These are phyloP conservation scores for Campoletis raptor DNA, from an alignment of 2,888 invertebrate species.

Conservation along the genomic window DNA sequence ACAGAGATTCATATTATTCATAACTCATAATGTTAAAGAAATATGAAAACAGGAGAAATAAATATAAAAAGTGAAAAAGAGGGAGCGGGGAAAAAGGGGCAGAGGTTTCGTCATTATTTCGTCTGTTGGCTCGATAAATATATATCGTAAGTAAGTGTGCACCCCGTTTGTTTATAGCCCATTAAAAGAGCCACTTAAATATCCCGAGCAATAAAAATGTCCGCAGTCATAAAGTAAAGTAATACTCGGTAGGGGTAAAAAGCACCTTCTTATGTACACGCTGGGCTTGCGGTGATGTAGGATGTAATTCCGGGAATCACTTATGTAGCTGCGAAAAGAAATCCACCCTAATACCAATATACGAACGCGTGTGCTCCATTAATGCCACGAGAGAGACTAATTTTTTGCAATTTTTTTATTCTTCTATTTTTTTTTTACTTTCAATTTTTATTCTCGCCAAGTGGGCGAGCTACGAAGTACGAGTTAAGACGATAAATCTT, in stretches of 20 bases:
- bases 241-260: conserved; percentile 53
- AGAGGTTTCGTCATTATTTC: conserved; percentile 58
- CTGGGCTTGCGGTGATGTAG: conserved; percentile 47
- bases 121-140: conserved; percentile 56
- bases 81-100: conserved; percentile 7
- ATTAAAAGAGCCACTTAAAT: conserved; percentile 64
- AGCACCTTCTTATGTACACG: conserved; percentile 23
- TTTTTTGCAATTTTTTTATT: conserved; percentile 33
- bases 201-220: conserved; percentile 67
- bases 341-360: conserved; percentile 50
- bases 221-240: conserved; percentile 70
- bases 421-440: conserved; percentile 35
- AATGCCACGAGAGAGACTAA: conserved; percentile 50
- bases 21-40: background rate
- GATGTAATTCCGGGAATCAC: conserved; percentile 66
- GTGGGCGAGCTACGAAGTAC: conserved; percentile 37
- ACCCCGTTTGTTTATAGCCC: conserved; percentile 64
- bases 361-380: conserved; percentile 15
- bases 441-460: background rate
- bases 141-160: conserved; percentile 61
- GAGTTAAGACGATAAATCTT: conserved; percentile 50
- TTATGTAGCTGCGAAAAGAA: conserved; percentile 65
- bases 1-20: background rate
- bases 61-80: background rate
- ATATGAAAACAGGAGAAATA: background rate